Percentiles rank a stretch among this genome's conserved stretches.
Evolutionary conservation across 2,888 invertebrate genomes (phyloP).

Genomic region (Tetheella fluctuosa): DNA sequence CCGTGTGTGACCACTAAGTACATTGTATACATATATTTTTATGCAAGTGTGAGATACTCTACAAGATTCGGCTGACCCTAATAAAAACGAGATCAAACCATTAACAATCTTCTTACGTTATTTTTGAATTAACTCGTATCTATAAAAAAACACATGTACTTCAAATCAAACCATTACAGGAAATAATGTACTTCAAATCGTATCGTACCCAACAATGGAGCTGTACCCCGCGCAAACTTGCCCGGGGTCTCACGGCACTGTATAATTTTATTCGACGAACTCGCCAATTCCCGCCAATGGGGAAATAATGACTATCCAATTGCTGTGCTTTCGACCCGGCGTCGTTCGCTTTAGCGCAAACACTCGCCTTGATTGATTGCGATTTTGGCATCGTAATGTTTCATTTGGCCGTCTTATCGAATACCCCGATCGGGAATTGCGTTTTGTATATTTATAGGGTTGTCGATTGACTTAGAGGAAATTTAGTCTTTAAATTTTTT

Average conservation of each 20-base stretch:
- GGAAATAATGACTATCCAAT: slow-evolving; percentile 34
- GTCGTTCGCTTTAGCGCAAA: slow-evolving; percentile 21
- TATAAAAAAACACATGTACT: background rate
- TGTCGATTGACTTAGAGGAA: background rate
- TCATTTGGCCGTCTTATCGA: slow-evolving; percentile 9
- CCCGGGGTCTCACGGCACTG: slow-evolving; percentile 24
- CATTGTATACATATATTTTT: too few species aligned
- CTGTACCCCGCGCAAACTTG: slow-evolving; percentile 12
- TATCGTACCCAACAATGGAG: slow-evolving; percentile 14
- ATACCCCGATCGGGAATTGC: background rate
- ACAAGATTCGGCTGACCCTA: too few species aligned
- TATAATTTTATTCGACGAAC: slow-evolving; percentile 32
- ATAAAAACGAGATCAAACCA: too few species aligned
- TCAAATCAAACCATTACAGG: too few species aligned
- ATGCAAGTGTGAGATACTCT: too few species aligned
- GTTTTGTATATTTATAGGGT: background rate
- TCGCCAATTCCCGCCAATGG: slow-evolving; percentile 25
- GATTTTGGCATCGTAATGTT: slow-evolving; percentile 6
- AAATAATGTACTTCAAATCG: background rate
- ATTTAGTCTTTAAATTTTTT: background rate
- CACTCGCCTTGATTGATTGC: slow-evolving; percentile 20
- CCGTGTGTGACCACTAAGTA: too few species aligned
- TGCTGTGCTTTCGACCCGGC: slow-evolving; percentile 28
- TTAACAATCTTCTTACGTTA: too few species aligned
- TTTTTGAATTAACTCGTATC: too few species aligned